Conservation (phyloP, 2,113 vertebrate species). For the Rana temporaria region DNA sequence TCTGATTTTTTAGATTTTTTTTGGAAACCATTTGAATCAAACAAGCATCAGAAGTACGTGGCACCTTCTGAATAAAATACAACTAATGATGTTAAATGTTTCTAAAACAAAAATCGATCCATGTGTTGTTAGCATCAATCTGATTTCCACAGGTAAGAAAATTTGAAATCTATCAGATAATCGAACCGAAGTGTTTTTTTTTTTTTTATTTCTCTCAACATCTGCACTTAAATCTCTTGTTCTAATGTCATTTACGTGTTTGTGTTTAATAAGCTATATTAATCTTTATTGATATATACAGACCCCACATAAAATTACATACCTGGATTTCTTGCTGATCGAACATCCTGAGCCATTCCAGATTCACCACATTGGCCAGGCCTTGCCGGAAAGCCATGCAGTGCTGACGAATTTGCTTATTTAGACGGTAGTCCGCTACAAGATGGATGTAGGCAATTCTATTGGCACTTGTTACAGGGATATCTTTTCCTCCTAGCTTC, state of each 20-base stretch:
- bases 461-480: slow-evolving; percentile 94
- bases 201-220: too few species aligned
- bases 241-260: background rate
- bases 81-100: too few species aligned
- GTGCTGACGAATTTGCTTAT: slow-evolving; percentile 93
- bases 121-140: too few species aligned
- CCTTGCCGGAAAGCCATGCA: slow-evolving; percentile 96
- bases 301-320: background rate
- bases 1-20: too few species aligned
- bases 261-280: background rate
- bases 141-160: too few species aligned
- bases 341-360: slow-evolving; percentile 98
- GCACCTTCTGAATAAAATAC: too few species aligned
- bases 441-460: slow-evolving; percentile 94
- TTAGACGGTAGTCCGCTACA: slow-evolving; percentile 92
- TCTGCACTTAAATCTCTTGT: too few species aligned
- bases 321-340: slow-evolving; percentile 99
- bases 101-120: too few species aligned
- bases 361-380: slow-evolving; percentile 92
- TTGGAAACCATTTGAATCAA: too few species aligned
- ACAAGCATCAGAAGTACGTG: too few species aligned
- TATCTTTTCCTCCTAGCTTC: slow-evolving; percentile 90
- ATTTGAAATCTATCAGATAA: too few species aligned
- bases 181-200: too few species aligned
- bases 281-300: background rate